Evolutionary conservation across 2,113 vertebrate genomes (phyloP).

Genomic region (Amphiprion percula): DNA sequence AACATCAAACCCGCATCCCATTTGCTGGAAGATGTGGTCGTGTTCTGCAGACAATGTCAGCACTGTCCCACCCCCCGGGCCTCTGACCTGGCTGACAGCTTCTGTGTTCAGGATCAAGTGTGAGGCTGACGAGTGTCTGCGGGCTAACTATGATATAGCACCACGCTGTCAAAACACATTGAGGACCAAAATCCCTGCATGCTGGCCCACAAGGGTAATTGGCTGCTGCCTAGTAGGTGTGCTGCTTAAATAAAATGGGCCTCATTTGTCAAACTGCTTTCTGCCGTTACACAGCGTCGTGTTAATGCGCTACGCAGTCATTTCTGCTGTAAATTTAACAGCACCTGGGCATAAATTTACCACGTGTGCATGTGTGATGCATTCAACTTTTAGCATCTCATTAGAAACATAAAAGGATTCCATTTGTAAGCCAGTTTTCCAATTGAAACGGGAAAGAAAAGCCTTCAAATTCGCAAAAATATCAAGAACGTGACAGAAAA

Average conservation of each 20-base stretch:
- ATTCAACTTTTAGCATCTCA: slow-evolving; percentile 19
- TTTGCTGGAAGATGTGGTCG: slow-evolving; percentile 43
- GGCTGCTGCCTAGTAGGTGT: slow-evolving; percentile 74
- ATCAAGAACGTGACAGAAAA: too few species aligned
- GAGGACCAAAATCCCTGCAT: slow-evolving; percentile 56
- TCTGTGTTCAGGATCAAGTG: slow-evolving; percentile 76
- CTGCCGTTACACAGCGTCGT: slow-evolving; percentile 13
- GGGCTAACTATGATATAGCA: slow-evolving; percentile 76
- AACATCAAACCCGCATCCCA: slow-evolving; percentile 44
- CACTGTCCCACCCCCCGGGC: slow-evolving; percentile 4
- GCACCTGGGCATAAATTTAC: slow-evolving; percentile 20
- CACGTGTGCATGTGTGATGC: not conserved
- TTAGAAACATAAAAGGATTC: not conserved
- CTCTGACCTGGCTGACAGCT: slow-evolving; percentile 71
- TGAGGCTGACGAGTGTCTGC: slow-evolving; percentile 70
- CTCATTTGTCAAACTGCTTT: slow-evolving; percentile 76
- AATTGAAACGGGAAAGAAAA: too few species aligned
- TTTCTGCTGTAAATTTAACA: slow-evolving; percentile 40
- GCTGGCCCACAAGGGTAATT: slow-evolving; percentile 70
- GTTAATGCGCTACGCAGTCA: slow-evolving; percentile 54
- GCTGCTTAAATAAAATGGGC: slow-evolving; percentile 73
- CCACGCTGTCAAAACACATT: slow-evolving; percentile 68
- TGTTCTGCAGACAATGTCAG: slow-evolving; percentile 54
- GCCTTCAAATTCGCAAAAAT: too few species aligned
- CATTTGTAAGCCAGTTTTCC: too few species aligned